Evolutionary conservation across 1,140 invertebrate species (phyloP).

Genomic region (Potamilus streckersoni): DNA sequence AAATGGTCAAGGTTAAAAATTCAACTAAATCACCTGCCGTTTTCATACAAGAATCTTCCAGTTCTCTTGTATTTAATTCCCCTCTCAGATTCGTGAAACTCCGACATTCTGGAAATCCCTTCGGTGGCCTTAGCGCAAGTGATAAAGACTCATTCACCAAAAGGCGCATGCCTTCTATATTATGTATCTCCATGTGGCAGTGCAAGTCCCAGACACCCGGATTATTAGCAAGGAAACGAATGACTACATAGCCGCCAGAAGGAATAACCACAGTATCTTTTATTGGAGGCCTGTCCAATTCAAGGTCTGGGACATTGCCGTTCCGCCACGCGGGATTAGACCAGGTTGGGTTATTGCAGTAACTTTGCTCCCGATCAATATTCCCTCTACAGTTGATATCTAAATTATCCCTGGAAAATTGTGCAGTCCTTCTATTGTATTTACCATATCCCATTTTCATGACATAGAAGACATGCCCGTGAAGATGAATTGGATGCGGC

Average conservation of each 20-base stretch:
- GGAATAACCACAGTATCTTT: slow-evolving; percentile 82
- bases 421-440: slow-evolving; percentile 52
- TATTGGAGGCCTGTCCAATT: slow-evolving; percentile 71
- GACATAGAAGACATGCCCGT: slow-evolving; percentile 81
- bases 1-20: too few species aligned
- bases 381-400: slow-evolving; percentile 50
- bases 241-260: slow-evolving; percentile 76
- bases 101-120: slow-evolving; percentile 44
- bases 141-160: slow-evolving; percentile 53
- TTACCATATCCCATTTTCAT: slow-evolving; percentile 71
- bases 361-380: slow-evolving; percentile 24
- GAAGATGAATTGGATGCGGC: slow-evolving; percentile 80
- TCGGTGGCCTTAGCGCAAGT: slow-evolving; percentile 28
- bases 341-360: slow-evolving; percentile 55
- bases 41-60: too few species aligned
- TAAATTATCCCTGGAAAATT: slow-evolving; percentile 44
- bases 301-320: slow-evolving; percentile 47
- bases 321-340: slow-evolving; percentile 40
- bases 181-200: slow-evolving; percentile 59
- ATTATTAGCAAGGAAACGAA: slow-evolving; percentile 81
- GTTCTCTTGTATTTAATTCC: too few species aligned
- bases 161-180: slow-evolving; percentile 53
- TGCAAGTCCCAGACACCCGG: slow-evolving; percentile 69
- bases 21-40: too few species aligned
- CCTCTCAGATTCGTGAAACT: slow-evolving; percentile 12